Base-by-base conservation (phyloP, 2,113 vertebrate species). In the Malurus alboscapulatus region DNA sequence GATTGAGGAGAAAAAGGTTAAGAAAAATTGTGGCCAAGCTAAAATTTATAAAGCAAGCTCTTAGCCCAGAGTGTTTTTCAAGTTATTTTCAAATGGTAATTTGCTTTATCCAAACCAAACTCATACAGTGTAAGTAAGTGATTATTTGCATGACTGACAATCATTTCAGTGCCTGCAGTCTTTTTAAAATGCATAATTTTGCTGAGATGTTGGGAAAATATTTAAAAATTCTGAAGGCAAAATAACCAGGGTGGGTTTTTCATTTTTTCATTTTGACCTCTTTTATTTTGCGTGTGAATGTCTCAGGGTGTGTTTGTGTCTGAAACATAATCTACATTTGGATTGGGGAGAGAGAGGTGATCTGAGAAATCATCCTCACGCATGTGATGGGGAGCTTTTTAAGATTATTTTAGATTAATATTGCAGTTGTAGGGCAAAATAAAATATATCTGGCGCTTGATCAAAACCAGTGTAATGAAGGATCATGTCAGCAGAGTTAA, bases 131-230 rank as follows among this genome's bases (percentile, higher is more conserved):
- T 98, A 99, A 99, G 98, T 98, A 99, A 99, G 98, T 99, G 98
- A 99, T 99, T 99, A 99, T 99, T 99, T 99, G 98, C 98, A 98
- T 99, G 98, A 98, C 98, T 99, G 98, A 99, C 98, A 99, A 98
- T 99, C 98, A 98, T 98, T 98, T 98, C 97, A 98, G 97, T 95
- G 98, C 98, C 98, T 97, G 97, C 97, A 97, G 98, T 98, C 97
- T 98, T 98, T 98, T 98, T 97, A 98, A 98, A 98, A 98, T 98
- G 97, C 98, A 98, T 98, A 98, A 98, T 98, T 98, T 98, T 98
- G 97, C 98, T 98, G 98, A 97, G 97, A 98, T 97, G 98, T 98
- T 98, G 96, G 97, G 96, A 97, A 98, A 98, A 96, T 97, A 97
- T 97, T 97, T 97, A 85, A 91, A 94, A 97, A 98, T 96, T 98